These are phyloP conservation scores for Todiramphus chloris DNA, from an alignment of 2,113 vertebrate genomes.

Conservation along the genomic window DNA sequence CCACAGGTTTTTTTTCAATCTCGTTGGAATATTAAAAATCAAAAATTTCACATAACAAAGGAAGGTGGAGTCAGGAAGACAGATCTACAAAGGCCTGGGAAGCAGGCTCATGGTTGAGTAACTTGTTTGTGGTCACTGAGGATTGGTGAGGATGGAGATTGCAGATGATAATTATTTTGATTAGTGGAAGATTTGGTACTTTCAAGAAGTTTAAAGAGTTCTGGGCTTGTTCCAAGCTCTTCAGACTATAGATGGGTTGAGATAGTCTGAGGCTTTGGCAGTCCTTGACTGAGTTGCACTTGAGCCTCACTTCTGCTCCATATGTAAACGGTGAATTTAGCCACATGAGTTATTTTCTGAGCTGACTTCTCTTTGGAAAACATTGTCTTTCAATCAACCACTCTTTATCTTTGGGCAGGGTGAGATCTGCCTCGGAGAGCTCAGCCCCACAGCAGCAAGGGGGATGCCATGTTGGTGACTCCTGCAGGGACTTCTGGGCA, in stretches of 20 bases:
- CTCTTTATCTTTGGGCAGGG: not conserved
- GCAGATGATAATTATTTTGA: not conserved
- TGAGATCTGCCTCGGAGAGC: not conserved
- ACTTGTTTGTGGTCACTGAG: not conserved
- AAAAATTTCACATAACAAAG: not conserved
- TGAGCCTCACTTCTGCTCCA: not conserved
- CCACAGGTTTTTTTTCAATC: not conserved
- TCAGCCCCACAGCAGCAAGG: not conserved
- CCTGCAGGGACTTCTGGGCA: fast-evolving
- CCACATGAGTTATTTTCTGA: not conserved
- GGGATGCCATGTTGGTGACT: not conserved
- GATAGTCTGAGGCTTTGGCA: not conserved
- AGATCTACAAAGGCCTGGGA: not conserved
- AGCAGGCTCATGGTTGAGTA: not conserved
- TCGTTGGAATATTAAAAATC: not conserved
- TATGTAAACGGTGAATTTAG: not conserved
- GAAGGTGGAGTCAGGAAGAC: not conserved
- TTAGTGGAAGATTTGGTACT: not conserved
- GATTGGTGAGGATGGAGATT: not conserved
- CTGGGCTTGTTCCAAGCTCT: not conserved
- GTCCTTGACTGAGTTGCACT: not conserved
- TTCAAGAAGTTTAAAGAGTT: not conserved
- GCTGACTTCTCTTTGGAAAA: not conserved
- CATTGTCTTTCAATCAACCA: not conserved
- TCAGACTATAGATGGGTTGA: not conserved